Conservation (phyloP, 1,140 invertebrate species). For the Bombus consobrinus region DNA sequence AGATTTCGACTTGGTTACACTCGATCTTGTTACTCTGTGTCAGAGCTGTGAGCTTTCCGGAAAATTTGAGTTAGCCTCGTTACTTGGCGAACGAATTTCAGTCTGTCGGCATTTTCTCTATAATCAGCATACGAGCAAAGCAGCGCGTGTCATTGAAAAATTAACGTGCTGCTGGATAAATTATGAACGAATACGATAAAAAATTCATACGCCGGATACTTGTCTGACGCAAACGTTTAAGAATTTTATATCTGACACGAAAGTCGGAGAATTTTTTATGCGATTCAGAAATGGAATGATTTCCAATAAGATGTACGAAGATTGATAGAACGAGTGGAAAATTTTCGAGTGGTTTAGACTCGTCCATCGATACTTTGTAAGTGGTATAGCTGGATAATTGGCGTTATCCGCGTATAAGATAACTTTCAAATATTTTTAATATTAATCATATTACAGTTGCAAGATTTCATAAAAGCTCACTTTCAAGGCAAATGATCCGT, state of each 20-base stretch:
- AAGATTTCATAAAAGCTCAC: background rate
- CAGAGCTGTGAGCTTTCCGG: conserved; percentile 29
- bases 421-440: background rate
- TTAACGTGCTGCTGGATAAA: background rate
- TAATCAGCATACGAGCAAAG: background rate
- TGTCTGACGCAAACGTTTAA: background rate
- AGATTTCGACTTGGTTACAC: conserved; percentile 56
- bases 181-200: background rate
- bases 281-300: background rate
- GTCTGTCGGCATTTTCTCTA: background rate
- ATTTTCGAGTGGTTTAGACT: background rate
- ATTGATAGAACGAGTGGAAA: background rate
- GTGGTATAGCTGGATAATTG: background rate
- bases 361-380: background rate
- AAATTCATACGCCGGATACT: background rate
- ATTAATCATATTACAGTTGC: background rate
- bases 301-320: too few species aligned
- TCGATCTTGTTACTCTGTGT: conserved; percentile 58
- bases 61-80: conserved; percentile 59
- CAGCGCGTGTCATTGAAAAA: background rate
- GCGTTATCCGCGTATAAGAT: background rate
- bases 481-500: background rate
- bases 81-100: conserved; percentile 11
- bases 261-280: background rate
- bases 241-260: background rate